Conservation (phyloP, 2,113 vertebrate species). For the Brachirus orientalis region DNA sequence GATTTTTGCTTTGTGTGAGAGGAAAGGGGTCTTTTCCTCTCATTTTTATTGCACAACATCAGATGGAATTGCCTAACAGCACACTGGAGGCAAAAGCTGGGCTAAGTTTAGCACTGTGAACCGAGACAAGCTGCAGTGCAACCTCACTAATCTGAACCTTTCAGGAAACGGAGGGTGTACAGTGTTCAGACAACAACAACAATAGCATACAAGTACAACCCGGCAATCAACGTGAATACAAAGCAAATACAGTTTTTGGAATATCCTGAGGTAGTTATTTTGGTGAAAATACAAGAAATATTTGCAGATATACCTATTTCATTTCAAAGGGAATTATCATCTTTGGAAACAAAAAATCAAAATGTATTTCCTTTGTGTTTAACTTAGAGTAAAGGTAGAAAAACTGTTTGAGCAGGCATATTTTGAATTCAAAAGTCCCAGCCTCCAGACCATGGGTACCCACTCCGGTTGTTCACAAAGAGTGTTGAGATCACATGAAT, state of each 20-base stretch:
- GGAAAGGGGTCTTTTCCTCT: slow-evolving; percentile 48
- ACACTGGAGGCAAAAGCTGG: slow-evolving; percentile 34
- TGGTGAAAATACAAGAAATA: background rate
- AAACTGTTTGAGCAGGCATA: too few species aligned
- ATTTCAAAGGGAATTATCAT: background rate
- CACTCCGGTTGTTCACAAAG: too few species aligned
- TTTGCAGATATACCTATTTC: background rate
- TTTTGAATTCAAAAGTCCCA: too few species aligned
- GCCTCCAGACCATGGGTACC: too few species aligned
- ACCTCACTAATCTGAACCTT: slow-evolving; percentile 25
- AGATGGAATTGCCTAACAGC: slow-evolving; percentile 54
- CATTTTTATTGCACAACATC: slow-evolving; percentile 52
- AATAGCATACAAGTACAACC: background rate
- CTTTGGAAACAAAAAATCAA: too few species aligned
- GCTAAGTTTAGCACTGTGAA: slow-evolving; percentile 51
- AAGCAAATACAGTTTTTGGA: background rate
- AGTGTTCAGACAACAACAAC: slow-evolving; percentile 19
- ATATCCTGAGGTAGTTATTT: slow-evolving; percentile 19
- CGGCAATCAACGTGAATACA: slow-evolving; percentile 1
- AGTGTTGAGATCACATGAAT: too few species aligned
- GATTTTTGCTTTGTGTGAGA: slow-evolving; percentile 55
- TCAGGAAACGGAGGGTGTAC: slow-evolving; percentile 22
- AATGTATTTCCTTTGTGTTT: too few species aligned
- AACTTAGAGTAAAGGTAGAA: too few species aligned
- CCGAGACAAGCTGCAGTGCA: slow-evolving; percentile 31